phyloP scores from a whole-genome alignment of 2,797 vertebrate species.

The Sphenopsis melanotis region DNA sequence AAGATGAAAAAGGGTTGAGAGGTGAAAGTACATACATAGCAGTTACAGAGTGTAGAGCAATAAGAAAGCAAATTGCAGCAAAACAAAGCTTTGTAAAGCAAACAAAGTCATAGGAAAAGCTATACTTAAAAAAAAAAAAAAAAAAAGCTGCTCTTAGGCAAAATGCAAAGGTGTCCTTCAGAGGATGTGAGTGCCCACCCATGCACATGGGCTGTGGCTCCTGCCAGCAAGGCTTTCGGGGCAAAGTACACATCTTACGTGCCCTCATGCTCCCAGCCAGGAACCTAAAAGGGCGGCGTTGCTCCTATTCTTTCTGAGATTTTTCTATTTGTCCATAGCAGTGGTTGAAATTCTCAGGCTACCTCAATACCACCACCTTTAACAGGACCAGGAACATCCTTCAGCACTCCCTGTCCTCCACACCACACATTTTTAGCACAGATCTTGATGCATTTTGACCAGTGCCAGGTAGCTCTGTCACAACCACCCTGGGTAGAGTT shows the following conservation, averaged over 20 bases:
- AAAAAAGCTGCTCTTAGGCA: background rate
- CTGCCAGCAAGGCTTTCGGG: background rate
- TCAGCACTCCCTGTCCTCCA: background rate
- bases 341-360: background rate
- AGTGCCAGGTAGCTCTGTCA: background rate
- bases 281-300: background rate
- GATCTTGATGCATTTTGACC: background rate
- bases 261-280: background rate
- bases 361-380: background rate
- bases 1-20: background rate
- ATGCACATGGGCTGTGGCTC: background rate
- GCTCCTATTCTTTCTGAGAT: background rate
- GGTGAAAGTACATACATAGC: background rate
- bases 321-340: background rate
- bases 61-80: background rate
- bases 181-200: background rate
- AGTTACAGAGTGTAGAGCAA: background rate
- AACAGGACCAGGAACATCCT: background rate
- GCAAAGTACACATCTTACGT: background rate
- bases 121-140: background rate
- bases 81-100: background rate
- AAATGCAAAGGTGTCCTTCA: background rate
- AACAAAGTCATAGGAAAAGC: background rate
- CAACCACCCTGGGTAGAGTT: background rate
- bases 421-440: fast-evolving